Conservation (phyloP, 2,888 invertebrate genomes). For the Clepsis dumicolana region DNA sequence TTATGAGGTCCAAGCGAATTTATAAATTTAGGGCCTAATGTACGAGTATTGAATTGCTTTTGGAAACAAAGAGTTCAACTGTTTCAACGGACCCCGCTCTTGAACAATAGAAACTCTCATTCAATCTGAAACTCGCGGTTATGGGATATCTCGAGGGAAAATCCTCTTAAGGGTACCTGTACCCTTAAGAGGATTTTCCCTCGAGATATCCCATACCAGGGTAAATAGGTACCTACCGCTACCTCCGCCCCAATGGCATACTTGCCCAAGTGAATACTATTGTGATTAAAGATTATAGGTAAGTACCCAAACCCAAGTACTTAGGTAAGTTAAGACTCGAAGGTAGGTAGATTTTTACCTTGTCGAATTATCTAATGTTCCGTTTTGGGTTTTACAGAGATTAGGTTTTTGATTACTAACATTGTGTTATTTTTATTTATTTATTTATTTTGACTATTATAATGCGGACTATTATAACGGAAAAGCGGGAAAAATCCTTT, state of each 20-base stretch:
- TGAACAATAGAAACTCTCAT: conserved; percentile 4
- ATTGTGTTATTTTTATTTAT: no score
- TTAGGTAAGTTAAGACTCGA: no score
- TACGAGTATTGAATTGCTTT: neutral
- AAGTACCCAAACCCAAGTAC: neutral
- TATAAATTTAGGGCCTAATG: conserved; percentile 1
- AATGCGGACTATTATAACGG: no score
- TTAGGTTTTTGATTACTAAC: no score
- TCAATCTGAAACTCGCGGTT: neutral
- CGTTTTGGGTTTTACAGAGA: no score
- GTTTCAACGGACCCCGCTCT: neutral
- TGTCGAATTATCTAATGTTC: no score
- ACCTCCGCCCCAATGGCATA: neutral
- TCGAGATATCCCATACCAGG: no score
- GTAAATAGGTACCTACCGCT: neutral
- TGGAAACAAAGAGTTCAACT: neutral
- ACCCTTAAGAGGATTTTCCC: no score
- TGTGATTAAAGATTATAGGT: neutral
- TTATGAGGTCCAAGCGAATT: no score
- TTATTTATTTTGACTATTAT: no score
- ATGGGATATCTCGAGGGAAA: neutral
- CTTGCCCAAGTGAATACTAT: neutral
- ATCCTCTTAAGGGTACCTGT: conserved; percentile 8
- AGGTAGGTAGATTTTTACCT: no score
- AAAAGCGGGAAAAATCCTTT: no score